Evolutionary conservation across 2,888 invertebrate species (phyloP), one percentile per base, ranked within the genome.

Genomic region (Sclerodermus sp.): DNA sequence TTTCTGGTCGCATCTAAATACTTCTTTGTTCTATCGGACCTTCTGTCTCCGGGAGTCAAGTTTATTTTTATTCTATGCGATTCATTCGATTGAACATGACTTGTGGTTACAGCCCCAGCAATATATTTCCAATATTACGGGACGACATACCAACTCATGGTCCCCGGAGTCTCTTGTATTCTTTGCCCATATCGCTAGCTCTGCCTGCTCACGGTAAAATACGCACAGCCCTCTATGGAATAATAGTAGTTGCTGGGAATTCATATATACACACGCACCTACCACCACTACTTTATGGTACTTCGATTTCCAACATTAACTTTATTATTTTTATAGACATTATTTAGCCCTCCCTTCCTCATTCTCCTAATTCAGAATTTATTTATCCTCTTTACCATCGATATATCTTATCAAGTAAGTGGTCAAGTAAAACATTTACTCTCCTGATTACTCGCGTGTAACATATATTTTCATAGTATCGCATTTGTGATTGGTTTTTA

Each of bases 41-140:
- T 12, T 34, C 34, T 49, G 54, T 60, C 51, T 60, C 32, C 51
- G 34, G 48, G 53, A 65, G 57, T 52, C 62, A 61, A 63, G 64
- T 70, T 69, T 71, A 71, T 71, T 73, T 73, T 72, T 72, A 67
- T 70, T 74, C 66, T 66, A 59, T 68, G 62, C 66, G 68, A 69
- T 73, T 72, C 73, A 65, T 73, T 71, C 73, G 71, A 73, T 74
- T 67, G 74, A 71, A 68, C 72, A 71, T 70, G 73, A 73, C 73
- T 74, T 67, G 74, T 68, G 68, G 71, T 71, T 71, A 71, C 64
- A 67, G 62, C 56, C 51, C 6, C 44, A 51, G 60, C 67, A 57
- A 67, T 72, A 72, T 71, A 72, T 74, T 68, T 67, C 62, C 64
- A 61, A 73, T 72, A 73, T 74, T 71, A 71, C 71, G 55, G 62